Percentiles rank a stretch among this genome's conserved stretches.
phyloP scores from a whole-genome alignment of 1,140 invertebrate species.

The Elysia chlorotica region DNA sequence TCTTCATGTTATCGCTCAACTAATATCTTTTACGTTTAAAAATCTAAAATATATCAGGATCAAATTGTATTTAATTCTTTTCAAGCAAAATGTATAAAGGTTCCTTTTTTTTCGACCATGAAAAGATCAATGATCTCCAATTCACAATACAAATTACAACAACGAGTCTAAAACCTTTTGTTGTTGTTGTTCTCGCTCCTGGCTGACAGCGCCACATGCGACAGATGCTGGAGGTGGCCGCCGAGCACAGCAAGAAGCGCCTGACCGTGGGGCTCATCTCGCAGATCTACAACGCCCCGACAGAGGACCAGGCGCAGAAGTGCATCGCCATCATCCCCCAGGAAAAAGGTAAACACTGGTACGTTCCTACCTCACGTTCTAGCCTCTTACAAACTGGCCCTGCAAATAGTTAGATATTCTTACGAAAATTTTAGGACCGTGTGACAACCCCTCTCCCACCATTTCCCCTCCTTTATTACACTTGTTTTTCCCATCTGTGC shows the following conservation, averaged over 20 bases:
- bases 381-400: background rate
- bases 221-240: conserved; percentile 61
- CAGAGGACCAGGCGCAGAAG: conserved; percentile 58
- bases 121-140: too few species aligned
- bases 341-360: conserved; percentile 59
- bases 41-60: background rate
- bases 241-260: conserved; percentile 56
- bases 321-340: conserved; percentile 46
- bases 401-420: background rate
- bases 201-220: conserved; percentile 46
- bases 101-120: background rate
- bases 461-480: too few species aligned
- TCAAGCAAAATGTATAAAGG: background rate
- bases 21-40: background rate
- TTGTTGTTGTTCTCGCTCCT: conserved; percentile 1
- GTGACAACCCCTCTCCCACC: background rate
- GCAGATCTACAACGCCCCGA: conserved; percentile 60
- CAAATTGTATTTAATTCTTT: background rate
- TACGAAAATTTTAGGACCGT: background rate
- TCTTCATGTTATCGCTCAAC: too few species aligned
- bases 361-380: conserved; percentile 27
- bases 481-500: background rate
- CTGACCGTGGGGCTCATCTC: conserved; percentile 58
- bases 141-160: too few species aligned
- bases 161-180: too few species aligned